phyloP scores from a whole-genome alignment of 2,888 invertebrate species.

The Sturmia bella region DNA sequence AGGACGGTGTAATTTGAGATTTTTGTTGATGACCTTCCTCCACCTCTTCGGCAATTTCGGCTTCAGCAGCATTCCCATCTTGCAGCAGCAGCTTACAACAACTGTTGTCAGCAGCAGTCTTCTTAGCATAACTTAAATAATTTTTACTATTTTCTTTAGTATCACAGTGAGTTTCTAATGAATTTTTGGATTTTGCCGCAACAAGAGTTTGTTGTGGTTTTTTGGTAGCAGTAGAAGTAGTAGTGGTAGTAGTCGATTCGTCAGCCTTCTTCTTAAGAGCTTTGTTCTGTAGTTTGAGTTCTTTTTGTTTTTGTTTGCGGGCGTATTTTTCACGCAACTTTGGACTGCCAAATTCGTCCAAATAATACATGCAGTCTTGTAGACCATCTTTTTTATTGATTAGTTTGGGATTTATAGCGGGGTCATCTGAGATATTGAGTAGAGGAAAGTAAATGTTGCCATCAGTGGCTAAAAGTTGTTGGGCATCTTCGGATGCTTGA shows the following conservation, averaged over 20 bases:
- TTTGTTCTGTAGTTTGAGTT: slow-evolving; percentile 76
- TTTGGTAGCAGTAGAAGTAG: slow-evolving; percentile 44
- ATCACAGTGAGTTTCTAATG: slow-evolving; percentile 68
- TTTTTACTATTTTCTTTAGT: slow-evolving; percentile 67
- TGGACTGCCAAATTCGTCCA: slow-evolving; percentile 82
- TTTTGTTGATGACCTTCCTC: slow-evolving; percentile 46
- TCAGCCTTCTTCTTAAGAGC: slow-evolving; percentile 73
- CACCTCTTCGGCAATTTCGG: slow-evolving; percentile 54
- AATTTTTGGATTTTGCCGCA: slow-evolving; percentile 65
- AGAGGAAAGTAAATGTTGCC: slow-evolving; percentile 78
- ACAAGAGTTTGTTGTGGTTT: slow-evolving; percentile 25
- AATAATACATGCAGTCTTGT: slow-evolving; percentile 81
- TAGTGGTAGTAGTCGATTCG: slow-evolving; percentile 33
- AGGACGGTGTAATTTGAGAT: slow-evolving; percentile 74
- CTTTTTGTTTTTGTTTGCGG: slow-evolving; percentile 78
- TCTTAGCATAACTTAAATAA: slow-evolving; percentile 69
- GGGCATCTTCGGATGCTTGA: slow-evolving; percentile 40
- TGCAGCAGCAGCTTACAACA: slow-evolving; percentile 52
- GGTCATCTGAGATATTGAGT: slow-evolving; percentile 78
- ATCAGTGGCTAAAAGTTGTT: slow-evolving; percentile 76
- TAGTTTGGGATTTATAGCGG: slow-evolving; percentile 79
- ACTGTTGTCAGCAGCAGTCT: slow-evolving; percentile 59
- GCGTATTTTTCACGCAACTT: slow-evolving; percentile 80
- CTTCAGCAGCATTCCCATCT: slow-evolving; percentile 14
- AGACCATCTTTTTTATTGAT: slow-evolving; percentile 81